Base-by-base conservation (phyloP, 2,113 vertebrate species). In the Mormoops blainvillei region DNA sequence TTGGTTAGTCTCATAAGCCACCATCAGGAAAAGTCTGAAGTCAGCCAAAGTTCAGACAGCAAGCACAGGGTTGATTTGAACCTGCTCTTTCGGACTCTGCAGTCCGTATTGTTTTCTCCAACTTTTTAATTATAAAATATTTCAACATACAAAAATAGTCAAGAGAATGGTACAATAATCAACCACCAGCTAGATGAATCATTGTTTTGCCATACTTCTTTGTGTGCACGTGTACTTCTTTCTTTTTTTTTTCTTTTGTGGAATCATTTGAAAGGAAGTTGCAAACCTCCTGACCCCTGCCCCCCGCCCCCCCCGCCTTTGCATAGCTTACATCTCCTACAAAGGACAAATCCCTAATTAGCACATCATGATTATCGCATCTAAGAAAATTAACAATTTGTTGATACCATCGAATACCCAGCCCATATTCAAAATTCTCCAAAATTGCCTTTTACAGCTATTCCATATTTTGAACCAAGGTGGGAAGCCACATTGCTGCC, bases 81-180 rank as follows among this genome's bases (percentile, higher is more conserved):
- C 56, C 56, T 74, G 38, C 38, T 68, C 68, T 74, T 50, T 38
- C 73, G 56, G 56, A 67, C 56, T 82, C 56, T n/a, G 68, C 48
- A 38, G 76, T 15, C 38, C 76, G 50, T 2, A n/a, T 43, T n/a
- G 13, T 67, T 82, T 58, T 73, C 58, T 48, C 31, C 56, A 54
- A 73, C 45, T 31, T 76, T 38, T 76, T 63, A 85, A 85, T 67
- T 22, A 86, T 36, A 16, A 63, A 86, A 86, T 56, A 82, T 67
- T 95, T 83, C 33, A 58, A 26, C 22, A 67, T 12, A 58, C 38
- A 82, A 48, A 91, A 73, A n/a, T 31, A n/a, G 68, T 19, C 52
- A 56, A 43, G 11, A 48, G 58, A 70, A 13, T 45, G 52, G 43
- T 43, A 7, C 18, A 74, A 11, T 52, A 31, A 56, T 15, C 19